These are phyloP conservation scores for Caretta caretta DNA, from an alignment of 2,113 vertebrate species.

Conservation along the genomic window DNA sequence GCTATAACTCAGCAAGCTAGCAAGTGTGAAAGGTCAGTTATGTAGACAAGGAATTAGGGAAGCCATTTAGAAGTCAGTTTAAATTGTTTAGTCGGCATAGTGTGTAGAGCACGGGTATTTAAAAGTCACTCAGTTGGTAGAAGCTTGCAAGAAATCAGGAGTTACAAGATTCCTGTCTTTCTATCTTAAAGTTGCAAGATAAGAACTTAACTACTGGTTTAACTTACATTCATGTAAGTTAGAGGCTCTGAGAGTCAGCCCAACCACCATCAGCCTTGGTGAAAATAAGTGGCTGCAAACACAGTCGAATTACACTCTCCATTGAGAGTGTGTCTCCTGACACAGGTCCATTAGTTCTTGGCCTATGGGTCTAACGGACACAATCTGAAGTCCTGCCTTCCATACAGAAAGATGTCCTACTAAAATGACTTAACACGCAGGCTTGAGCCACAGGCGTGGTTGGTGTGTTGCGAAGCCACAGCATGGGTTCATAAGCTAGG, in stretches of 20 bases:
- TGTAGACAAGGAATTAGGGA: not conserved
- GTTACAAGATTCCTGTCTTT: not conserved
- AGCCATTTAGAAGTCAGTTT: not conserved
- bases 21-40: not conserved
- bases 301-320: not conserved
- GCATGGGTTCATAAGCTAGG: no score
- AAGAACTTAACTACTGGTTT: slow-evolving; percentile 38
- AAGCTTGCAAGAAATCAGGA: not conserved
- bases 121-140: not conserved
- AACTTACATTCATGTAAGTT: slow-evolving; percentile 62
- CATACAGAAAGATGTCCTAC: not conserved
- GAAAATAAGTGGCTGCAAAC: not conserved
- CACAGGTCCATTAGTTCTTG: not conserved
- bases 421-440: not conserved
- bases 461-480: no score
- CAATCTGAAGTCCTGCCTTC: not conserved
- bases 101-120: not conserved
- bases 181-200: not conserved
- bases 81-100: no score
- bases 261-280: not conserved
- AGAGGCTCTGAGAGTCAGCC: slow-evolving; percentile 61
- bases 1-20: not conserved
- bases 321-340: not conserved
- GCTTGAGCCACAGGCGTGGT: no score
- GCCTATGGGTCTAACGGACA: no score